Conservation (phyloP, 1,140 invertebrate species). For the Augochlora pura region DNA sequence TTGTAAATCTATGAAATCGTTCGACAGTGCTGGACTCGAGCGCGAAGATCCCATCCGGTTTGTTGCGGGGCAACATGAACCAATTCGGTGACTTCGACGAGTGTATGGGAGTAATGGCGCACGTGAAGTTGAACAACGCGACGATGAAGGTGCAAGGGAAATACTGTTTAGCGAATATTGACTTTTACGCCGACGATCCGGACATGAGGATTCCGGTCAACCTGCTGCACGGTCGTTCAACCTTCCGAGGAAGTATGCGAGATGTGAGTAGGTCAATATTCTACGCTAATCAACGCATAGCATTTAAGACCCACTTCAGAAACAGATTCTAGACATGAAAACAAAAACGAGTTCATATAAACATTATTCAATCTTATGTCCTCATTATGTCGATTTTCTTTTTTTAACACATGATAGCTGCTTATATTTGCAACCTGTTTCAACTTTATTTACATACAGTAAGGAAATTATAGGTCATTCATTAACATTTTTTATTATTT, state of each 20-base stretch:
- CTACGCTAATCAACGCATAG: too few species aligned
- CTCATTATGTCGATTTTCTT: too few species aligned
- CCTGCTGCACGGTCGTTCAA: conserved; percentile 82
- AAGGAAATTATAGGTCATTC: too few species aligned
- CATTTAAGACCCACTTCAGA: too few species aligned
- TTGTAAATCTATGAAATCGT: not conserved
- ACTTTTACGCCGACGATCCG: conserved; percentile 81
- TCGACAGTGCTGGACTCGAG: conserved; percentile 85
- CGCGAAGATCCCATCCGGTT: conserved; percentile 85
- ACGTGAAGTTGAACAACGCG: conserved; percentile 79
- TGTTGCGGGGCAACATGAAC: conserved; percentile 86
- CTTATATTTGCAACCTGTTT: too few species aligned
- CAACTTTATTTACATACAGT: too few species aligned
- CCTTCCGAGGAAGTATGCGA: conserved; percentile 82
- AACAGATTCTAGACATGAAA: too few species aligned
- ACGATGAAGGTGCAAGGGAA: conserved; percentile 83
- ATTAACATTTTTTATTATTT: too few species aligned
- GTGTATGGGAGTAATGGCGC: conserved; percentile 82
- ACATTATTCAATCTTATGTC: too few species aligned
- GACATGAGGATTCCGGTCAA: conserved; percentile 82
- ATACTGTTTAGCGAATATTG: conserved; percentile 85
- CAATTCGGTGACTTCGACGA: conserved; percentile 87
- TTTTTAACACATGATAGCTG: too few species aligned
- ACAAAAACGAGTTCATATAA: too few species aligned
- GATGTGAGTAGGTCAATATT: conserved; percentile 81